Evolutionary conservation across 2,888 invertebrate genomes (phyloP).

Genomic region (Boloria euphrosyne): DNA sequence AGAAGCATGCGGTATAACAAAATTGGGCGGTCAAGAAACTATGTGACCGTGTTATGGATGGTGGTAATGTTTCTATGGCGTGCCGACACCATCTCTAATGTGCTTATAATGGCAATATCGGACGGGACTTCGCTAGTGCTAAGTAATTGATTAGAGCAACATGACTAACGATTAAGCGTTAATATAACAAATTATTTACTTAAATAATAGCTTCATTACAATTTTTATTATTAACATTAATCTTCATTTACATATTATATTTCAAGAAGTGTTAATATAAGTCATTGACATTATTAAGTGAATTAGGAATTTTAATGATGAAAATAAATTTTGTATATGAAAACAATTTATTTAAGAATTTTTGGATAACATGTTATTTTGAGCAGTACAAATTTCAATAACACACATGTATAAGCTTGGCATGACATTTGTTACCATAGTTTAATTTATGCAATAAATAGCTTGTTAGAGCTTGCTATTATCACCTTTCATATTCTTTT

Average conservation of each 20-base stretch:
- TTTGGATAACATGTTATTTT: not conserved
- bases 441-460: too few relatives aligned
- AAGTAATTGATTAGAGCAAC: constrained; percentile 76
- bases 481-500: too few relatives aligned
- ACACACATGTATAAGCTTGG: not conserved
- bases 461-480: too few relatives aligned
- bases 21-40: constrained; percentile 73
- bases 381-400: not conserved
- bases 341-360: not conserved
- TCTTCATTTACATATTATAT: constrained; percentile 25
- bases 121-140: constrained; percentile 64
- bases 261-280: constrained; percentile 9
- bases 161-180: constrained; percentile 63
- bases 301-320: not conserved
- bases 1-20: constrained; percentile 64
- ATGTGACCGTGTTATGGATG: constrained; percentile 78
- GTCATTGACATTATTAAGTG: constrained; percentile 4
- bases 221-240: constrained; percentile 31
- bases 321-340: constrained; percentile 6
- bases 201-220: constrained; percentile 45
- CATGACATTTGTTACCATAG: constrained; percentile 36
- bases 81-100: constrained; percentile 74
- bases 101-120: constrained; percentile 75
- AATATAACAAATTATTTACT: constrained; percentile 48
- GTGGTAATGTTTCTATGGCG: constrained; percentile 75